Conservation (phyloP, 2,888 invertebrate species). For the Agapostemon virescens region DNA sequence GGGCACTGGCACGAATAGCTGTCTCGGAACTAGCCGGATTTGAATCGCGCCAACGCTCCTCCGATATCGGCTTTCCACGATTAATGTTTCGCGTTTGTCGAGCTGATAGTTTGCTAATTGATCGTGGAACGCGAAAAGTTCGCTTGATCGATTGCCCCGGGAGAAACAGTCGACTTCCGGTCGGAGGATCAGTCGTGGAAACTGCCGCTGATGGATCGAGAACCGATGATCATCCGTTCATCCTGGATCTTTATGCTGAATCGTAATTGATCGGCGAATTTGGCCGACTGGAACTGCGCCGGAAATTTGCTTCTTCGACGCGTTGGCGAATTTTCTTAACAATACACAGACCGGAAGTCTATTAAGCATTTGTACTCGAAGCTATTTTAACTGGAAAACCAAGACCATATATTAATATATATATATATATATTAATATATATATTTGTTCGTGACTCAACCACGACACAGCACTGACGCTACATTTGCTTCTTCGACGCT, state of each 20-base stretch:
- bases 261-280: no score
- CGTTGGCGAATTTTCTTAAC: no score
- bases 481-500: no score
- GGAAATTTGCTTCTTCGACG: not conserved
- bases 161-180: not conserved
- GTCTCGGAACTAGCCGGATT: not conserved
- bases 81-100: slow-evolving; percentile 2
- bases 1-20: not conserved
- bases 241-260: not conserved
- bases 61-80: slow-evolving; percentile 4
- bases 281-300: not conserved
- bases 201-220: not conserved
- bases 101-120: slow-evolving; percentile 2
- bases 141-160: not conserved
- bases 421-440: no score
- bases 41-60: not conserved
- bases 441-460: no score
- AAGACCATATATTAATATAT: no score
- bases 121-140: slow-evolving; percentile 1
- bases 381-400: no score
- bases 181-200: not conserved
- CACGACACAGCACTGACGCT: no score
- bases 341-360: no score
- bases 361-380: no score
- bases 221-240: slow-evolving; percentile 1